Evolutionary conservation across 1,140 invertebrate genomes (phyloP).

Genomic region (Ganaspis sp.): DNA sequence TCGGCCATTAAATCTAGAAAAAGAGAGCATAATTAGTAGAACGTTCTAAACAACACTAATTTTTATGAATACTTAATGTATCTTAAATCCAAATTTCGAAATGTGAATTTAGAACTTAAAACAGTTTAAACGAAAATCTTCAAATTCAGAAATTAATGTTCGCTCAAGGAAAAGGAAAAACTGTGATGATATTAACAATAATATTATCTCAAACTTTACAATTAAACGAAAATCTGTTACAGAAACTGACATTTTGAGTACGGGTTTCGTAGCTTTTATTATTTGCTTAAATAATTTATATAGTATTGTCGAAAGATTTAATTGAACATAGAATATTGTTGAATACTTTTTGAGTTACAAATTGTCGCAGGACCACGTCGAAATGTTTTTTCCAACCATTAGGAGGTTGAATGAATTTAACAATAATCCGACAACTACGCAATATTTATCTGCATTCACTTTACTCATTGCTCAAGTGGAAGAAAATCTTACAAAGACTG

Average conservation of each 20-base stretch:
- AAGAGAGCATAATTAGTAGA: too few species aligned
- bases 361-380: slow-evolving; percentile 67
- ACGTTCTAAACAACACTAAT: too few species aligned
- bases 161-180: slow-evolving; percentile 28
- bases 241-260: slow-evolving; percentile 23
- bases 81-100: too few species aligned
- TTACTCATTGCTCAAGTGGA: neutral
- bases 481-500: neutral
- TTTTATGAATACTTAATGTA: too few species aligned
- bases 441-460: slow-evolving; percentile 58
- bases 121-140: too few species aligned
- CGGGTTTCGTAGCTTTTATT: slow-evolving; percentile 62
- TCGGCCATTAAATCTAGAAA: neutral
- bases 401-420: slow-evolving; percentile 62
- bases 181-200: neutral
- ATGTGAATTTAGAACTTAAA: too few species aligned
- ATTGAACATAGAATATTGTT: slow-evolving; percentile 36
- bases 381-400: slow-evolving; percentile 69
- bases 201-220: neutral
- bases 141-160: slow-evolving; percentile 34
- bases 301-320: slow-evolving; percentile 53
- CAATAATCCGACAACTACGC: slow-evolving; percentile 66
- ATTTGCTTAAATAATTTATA: slow-evolving; percentile 52
- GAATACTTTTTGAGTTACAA: slow-evolving; percentile 52
- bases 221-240: slow-evolving; percentile 41